A percentile compares a stretch with the other conserved stretches of the same genome.
These are phyloP conservation scores for Rhea pennata DNA, from an alignment of 2,113 vertebrate genomes.

Conservation along the genomic window DNA sequence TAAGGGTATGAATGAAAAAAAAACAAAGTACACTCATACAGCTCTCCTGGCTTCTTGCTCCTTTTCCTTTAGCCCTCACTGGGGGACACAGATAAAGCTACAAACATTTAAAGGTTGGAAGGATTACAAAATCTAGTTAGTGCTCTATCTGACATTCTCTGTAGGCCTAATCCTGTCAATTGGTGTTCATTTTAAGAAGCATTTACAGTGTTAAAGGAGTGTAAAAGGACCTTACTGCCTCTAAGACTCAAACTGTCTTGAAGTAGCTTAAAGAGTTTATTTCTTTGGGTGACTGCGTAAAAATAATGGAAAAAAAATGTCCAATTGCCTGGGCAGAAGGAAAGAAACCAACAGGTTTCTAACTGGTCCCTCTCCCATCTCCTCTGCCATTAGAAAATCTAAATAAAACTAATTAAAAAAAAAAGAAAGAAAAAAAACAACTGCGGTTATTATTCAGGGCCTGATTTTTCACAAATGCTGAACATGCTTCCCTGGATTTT, in stretches of 20 bases:
- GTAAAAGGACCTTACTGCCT: not conserved
- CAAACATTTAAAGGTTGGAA: not conserved
- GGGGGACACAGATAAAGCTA: not conserved
- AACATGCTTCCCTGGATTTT: not conserved
- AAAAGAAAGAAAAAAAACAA: not conserved
- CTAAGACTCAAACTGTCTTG: not conserved
- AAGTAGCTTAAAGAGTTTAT: not conserved
- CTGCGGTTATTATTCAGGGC: not conserved
- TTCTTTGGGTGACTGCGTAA: not conserved
- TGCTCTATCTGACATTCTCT: not conserved
- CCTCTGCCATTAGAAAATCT: not conserved
- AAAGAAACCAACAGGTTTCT: not conserved
- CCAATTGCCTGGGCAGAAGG: not conserved
- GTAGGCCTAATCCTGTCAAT: not conserved
- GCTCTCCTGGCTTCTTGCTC: not conserved
- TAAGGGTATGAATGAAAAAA: slow-evolving; percentile 49
- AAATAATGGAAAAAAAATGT: not conserved
- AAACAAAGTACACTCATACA: not conserved
- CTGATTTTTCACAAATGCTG: not conserved
- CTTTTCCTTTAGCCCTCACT: not conserved
- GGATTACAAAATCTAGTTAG: not conserved
- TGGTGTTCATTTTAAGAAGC: not conserved
- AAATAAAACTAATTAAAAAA: not conserved
- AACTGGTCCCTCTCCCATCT: not conserved
- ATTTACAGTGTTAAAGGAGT: not conserved